A percentile compares a stretch with the other conserved stretches of the same genome.
phyloP scores from a whole-genome alignment of 2,113 vertebrate genomes.

The Heliornis fulica region DNA sequence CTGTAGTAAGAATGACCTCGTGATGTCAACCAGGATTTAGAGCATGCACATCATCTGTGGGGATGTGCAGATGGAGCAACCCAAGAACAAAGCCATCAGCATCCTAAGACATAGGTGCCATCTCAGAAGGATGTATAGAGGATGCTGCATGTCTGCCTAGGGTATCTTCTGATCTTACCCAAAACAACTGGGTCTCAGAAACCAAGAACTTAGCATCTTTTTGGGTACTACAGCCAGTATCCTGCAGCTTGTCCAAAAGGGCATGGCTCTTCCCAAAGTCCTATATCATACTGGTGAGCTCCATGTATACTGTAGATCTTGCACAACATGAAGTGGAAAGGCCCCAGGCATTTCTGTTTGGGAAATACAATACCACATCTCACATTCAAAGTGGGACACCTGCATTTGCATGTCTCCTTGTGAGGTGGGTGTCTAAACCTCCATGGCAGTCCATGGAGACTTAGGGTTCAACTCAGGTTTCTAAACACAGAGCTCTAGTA shows the following conservation, averaged over 20 bases:
- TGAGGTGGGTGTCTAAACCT: neutral
- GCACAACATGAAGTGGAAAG: neutral
- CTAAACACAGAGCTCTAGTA: neutral
- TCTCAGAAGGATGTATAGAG: neutral
- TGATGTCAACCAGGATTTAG: neutral
- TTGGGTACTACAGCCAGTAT: neutral
- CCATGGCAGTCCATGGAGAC: rapidly evolving
- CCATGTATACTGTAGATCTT: neutral
- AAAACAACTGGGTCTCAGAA: neutral
- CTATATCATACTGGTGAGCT: rapidly evolving
- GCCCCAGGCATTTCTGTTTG: neutral
- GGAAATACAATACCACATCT: neutral
- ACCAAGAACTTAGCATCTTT: neutral
- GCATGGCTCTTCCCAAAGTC: neutral
- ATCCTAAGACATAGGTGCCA: neutral
- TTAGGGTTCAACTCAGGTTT: neutral
- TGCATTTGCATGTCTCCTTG: neutral
- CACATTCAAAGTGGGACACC: neutral
- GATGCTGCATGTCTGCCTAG: neutral
- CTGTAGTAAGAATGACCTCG: neutral
- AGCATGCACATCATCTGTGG: neutral
- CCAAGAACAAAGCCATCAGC: neutral
- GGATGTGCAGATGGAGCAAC: neutral
- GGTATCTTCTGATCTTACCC: neutral
- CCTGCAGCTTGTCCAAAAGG: neutral